These are phyloP conservation scores for Andrena flavipes DNA, from an alignment of 2,888 invertebrate genomes.

Conservation along the genomic window DNA sequence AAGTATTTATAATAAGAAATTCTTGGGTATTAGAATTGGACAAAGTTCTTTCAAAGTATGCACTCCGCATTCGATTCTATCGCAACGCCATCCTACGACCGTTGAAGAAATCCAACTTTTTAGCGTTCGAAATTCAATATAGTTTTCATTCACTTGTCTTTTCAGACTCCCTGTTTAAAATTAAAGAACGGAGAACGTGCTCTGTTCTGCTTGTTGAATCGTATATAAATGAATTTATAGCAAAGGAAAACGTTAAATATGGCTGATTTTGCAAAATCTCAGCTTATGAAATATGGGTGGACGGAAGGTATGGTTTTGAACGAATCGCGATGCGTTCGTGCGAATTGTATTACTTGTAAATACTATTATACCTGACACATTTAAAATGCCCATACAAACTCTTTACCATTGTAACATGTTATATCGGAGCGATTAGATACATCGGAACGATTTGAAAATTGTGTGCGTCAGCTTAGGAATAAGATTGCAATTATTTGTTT, in stretches of 20 bases:
- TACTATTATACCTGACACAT: not conserved
- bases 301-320: constrained; percentile 86
- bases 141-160: constrained; percentile 21
- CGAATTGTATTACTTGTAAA: not conserved
- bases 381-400: not conserved
- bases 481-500: not conserved
- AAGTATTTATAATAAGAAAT: not conserved
- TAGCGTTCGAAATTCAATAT: not conserved
- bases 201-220: not conserved
- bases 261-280: constrained; percentile 89
- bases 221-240: not conserved
- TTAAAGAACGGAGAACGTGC: constrained; percentile 1
- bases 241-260: constrained; percentile 55
- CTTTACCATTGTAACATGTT: not conserved
- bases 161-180: constrained; percentile 1
- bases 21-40: constrained; percentile 29
- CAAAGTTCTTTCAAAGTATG: constrained; percentile 30
- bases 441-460: not conserved
- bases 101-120: not conserved
- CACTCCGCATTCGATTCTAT: not conserved
- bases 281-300: constrained; percentile 92
- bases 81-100: constrained; percentile 23
- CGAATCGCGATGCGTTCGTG: not conserved
- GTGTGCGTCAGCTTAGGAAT: not conserved
- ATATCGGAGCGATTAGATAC: not conserved